Evolutionary conservation across 2,797 vertebrate genomes (phyloP), one percentile per base, ranked within the genome.

Genomic region (Oreochromis mossambicus): DNA sequence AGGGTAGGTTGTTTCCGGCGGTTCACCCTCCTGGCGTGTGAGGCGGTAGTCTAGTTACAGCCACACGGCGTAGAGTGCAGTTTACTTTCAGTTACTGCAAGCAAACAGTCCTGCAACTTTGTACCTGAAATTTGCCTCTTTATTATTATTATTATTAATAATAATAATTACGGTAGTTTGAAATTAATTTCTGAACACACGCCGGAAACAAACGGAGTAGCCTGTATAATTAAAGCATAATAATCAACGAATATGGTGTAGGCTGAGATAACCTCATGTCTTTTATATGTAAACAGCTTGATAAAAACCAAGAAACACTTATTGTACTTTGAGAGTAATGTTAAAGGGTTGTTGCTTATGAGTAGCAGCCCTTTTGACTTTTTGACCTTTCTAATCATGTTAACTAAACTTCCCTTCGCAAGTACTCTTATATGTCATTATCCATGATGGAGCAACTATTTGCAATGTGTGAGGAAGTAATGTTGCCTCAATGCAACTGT

Each of bases 1-100:
- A 79, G 9, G 89, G 73, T 94, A 87, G 94, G 94, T 89, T 95
- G 93, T 73, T 86, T 87, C 50, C 78, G 73, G 76, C 54, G 83
- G 86, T 43, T 84, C 88, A 48, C 77, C 91, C 86, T 87, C 77
- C 85, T 86, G 83, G 84, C 55, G 90, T 83, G 91, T 84, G 86
- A 78, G 78, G 79, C 77, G 85, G 51, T 85, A 79, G 88, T 88
- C 81, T 88, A 32, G 36, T 78, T 78, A 94, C 5, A 12, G 46
- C 15, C n/a, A 70, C 7, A 29, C 61, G 13, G 78, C 41, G 58
- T 19, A 55, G 8, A 56, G 17, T 15, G 8, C 21, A 77, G 52
- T 41, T 36, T 29, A n/a, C 55, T 58, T 19, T 36, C 3, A 83
- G 32, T 66, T 38, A 14, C 12, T 73, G 56, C 24, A 50, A 34